Conservation (phyloP, 2,113 vertebrate species). For the Cranoglanis bouderius region DNA sequence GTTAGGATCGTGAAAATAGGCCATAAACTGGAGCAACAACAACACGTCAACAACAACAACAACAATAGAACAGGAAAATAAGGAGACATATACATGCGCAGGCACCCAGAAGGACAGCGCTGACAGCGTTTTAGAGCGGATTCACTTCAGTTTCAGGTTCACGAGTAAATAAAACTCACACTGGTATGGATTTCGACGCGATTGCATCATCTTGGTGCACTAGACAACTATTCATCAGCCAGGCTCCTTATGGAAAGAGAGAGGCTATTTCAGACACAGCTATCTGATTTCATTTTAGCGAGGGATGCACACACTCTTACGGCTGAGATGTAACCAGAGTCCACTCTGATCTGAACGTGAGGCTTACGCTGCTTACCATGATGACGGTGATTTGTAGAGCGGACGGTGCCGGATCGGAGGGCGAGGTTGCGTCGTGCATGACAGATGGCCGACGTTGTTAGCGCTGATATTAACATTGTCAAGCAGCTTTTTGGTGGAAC, state of each 20-base stretch:
- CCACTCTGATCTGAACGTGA: neutral
- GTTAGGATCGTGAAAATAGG: neutral
- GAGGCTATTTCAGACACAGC: neutral
- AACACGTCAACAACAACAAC: neutral
- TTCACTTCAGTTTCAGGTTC: slow-evolving; percentile 16
- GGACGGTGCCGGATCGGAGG: neutral
- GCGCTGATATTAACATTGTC: slow-evolving; percentile 22
- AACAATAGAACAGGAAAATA: neutral
- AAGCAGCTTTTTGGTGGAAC: slow-evolving; percentile 32
- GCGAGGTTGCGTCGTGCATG: neutral
- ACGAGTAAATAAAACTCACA: slow-evolving; percentile 8
- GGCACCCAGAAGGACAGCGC: neutral
- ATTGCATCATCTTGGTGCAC: slow-evolving; percentile 22
- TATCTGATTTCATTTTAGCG: slow-evolving; percentile 5
- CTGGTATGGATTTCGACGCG: neutral
- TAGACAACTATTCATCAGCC: slow-evolving; percentile 30
- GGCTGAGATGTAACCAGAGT: slow-evolving; percentile 15
- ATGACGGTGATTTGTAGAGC: neutral
- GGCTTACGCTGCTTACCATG: neutral
- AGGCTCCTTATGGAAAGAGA: slow-evolving; percentile 9
- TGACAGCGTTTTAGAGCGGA: slow-evolving; percentile 6
- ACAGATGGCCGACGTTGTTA: slow-evolving; percentile 48
- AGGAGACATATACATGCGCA: neutral
- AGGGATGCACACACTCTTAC: neutral
- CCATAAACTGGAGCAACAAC: slow-evolving; percentile 12